phyloP scores from a whole-genome alignment of 2,888 invertebrate species.

The Adineta ricciae region DNA sequence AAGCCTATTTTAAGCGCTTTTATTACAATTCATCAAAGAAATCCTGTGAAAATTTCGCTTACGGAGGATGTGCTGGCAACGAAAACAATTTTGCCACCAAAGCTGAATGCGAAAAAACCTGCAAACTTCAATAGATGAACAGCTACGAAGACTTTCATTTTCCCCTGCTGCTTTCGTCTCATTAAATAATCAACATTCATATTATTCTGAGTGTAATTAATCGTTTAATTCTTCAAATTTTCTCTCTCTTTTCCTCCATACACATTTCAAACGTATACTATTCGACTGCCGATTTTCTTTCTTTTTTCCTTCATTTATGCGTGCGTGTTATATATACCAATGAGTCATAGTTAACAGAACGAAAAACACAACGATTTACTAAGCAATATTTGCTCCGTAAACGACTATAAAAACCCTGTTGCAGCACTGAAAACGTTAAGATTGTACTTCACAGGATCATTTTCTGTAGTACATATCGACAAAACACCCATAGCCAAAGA shows the following conservation, averaged over 20 bases:
- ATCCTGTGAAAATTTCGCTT: background rate
- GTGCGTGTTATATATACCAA: background rate
- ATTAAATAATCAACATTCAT: too few relatives aligned
- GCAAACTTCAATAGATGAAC: background rate
- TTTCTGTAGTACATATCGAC: constrained; percentile 20
- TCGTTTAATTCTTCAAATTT: too few relatives aligned
- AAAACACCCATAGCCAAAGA: constrained; percentile 23
- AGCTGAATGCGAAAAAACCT: constrained; percentile 33
- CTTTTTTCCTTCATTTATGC: background rate
- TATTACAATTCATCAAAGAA: background rate
- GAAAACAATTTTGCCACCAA: constrained; percentile 35
- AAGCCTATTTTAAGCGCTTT: background rate
- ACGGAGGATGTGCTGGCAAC: constrained; percentile 35
- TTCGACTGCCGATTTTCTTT: background rate
- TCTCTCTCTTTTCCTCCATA: too few relatives aligned
- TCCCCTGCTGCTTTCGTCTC: too few relatives aligned
- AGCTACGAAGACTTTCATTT: too few relatives aligned
- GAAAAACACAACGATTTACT: background rate
- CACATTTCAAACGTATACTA: too few relatives aligned
- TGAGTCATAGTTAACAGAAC: background rate
- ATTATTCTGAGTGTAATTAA: too few relatives aligned
- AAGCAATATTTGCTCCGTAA: background rate
- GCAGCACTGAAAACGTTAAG: background rate
- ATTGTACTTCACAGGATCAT: constrained; percentile 16
- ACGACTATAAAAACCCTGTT: background rate